Conservation (phyloP, 2,113 vertebrate genomes). For the Thamnaconus septentrionalis region DNA sequence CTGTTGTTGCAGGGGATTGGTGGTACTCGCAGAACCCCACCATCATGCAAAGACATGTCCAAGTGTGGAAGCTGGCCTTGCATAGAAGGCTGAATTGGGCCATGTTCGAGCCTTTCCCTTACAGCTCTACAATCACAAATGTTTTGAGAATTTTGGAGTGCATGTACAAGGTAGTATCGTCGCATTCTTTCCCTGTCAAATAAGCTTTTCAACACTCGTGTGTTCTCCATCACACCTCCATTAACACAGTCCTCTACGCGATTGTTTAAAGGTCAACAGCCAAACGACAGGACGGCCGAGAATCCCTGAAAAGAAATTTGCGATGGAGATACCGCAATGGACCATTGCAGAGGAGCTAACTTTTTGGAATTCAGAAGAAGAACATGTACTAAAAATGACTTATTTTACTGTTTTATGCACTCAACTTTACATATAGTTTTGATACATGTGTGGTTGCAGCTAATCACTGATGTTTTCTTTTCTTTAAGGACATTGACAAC, state of each 20-base stretch:
- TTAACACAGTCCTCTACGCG: not conserved
- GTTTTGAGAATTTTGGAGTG: constrained; percentile 43
- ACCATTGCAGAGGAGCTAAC: not conserved
- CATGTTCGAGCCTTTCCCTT: not conserved
- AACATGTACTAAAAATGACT: too few species aligned
- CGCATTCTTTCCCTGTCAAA: not conserved
- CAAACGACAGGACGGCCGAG: constrained; percentile 1
- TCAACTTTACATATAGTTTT: too few species aligned
- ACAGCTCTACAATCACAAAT: constrained; percentile 10
- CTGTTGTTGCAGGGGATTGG: constrained; percentile 37
- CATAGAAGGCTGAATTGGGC: not conserved
- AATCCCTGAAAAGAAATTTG: constrained; percentile 29
- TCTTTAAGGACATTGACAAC: not conserved
- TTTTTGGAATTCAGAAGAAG: not conserved
- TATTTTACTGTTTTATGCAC: too few species aligned
- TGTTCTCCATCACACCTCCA: too few species aligned
- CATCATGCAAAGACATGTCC: constrained; percentile 33
- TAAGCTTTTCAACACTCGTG: not conserved
- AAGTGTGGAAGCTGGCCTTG: constrained; percentile 52
- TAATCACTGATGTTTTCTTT: not conserved
- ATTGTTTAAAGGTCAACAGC: constrained; percentile 48
- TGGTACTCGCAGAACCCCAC: constrained; percentile 44
- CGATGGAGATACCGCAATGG: accelerated
- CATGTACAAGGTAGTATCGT: constrained; percentile 33
- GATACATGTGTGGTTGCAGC: too few species aligned